phyloP scores from a whole-genome alignment of 2,888 invertebrate species.

The Drosophila differens region DNA sequence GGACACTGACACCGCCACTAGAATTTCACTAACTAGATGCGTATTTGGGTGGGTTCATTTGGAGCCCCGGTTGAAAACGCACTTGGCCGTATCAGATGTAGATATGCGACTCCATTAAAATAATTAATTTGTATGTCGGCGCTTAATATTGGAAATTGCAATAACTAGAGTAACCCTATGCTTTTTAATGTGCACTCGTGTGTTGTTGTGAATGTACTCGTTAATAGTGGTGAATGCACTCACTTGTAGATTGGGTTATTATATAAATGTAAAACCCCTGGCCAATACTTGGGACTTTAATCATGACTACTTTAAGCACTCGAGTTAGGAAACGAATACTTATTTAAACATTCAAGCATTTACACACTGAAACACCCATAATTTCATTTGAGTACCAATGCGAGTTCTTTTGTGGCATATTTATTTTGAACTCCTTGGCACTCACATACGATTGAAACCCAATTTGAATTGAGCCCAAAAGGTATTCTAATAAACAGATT shows the following conservation, averaged over 20 bases:
- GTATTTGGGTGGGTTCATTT: background rate
- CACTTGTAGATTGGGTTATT: background rate
- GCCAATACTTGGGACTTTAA: background rate
- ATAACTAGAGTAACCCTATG: background rate
- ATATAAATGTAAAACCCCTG: background rate
- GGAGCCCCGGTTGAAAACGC: conserved; percentile 34
- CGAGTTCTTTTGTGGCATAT: background rate
- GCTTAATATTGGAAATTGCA: conserved; percentile 10
- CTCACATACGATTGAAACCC: background rate
- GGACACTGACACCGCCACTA: conserved; percentile 42
- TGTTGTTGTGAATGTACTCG: conserved; percentile 15
- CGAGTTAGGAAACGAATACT: background rate
- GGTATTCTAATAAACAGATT: background rate
- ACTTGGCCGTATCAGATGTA: conserved; percentile 44
- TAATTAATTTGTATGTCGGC: conserved; percentile 44
- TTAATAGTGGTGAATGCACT: background rate
- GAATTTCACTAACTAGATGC: conserved; percentile 43
- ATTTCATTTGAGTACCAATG: background rate
- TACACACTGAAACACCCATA: background rate
- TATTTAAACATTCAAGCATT: background rate
- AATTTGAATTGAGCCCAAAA: background rate
- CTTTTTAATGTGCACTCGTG: background rate
- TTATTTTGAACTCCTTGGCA: background rate
- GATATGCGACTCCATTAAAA: conserved; percentile 44
- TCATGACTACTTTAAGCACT: background rate